Evolutionary conservation across 2,113 vertebrate genomes (phyloP).

Genomic region (Lanius ludovicianus): DNA sequence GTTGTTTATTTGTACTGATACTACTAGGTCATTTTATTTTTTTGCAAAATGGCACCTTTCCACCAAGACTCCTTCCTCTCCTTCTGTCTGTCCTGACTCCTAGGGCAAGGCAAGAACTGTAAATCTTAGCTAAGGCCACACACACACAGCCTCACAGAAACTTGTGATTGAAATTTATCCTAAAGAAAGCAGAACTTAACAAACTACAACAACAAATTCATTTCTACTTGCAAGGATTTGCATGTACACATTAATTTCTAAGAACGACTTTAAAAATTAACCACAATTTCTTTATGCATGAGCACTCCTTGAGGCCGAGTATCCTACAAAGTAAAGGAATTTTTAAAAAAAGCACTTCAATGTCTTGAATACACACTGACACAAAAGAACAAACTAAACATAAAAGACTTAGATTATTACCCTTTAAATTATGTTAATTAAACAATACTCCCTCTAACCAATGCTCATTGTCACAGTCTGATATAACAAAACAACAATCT

Average conservation of each 20-base stretch:
- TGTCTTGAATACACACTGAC: neutral
- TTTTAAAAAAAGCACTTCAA: neutral
- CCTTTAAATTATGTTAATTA: slow-evolving; percentile 22
- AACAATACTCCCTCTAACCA: neutral
- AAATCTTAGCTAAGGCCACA: neutral
- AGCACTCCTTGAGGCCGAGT: neutral
- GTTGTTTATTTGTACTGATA: neutral
- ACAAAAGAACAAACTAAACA: neutral
- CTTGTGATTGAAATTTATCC: neutral
- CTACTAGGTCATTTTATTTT: neutral
- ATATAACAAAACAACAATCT: neutral
- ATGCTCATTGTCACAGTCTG: neutral
- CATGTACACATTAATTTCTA: neutral
- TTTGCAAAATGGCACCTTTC: neutral
- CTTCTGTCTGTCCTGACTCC: neutral
- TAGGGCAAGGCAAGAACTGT: neutral
- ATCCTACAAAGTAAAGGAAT: neutral
- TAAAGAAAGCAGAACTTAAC: neutral
- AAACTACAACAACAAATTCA: neutral
- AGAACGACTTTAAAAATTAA: slow-evolving; percentile 1
- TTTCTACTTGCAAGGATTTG: neutral
- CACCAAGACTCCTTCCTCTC: neutral
- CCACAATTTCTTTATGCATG: neutral
- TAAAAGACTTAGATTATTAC: neutral
- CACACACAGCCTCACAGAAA: neutral